phyloP scores from a whole-genome alignment of 1,140 invertebrate genomes.

The Zophobas morio region DNA sequence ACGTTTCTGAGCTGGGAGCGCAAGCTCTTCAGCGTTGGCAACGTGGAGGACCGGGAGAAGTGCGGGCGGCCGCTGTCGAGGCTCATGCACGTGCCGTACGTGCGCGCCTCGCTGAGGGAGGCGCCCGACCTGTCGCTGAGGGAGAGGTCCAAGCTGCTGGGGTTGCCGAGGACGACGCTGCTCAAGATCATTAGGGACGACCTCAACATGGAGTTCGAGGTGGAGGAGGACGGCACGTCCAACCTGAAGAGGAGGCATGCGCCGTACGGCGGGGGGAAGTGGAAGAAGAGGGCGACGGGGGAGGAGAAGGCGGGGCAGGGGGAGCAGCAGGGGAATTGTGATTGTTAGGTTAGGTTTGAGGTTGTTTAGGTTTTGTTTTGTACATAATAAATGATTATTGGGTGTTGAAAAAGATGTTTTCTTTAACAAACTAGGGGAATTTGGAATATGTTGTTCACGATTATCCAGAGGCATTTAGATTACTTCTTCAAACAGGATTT shows the following conservation, averaged over 20 bases:
- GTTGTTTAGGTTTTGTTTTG: not conserved
- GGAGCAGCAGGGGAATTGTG: conserved; percentile 1
- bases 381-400: conserved; percentile 4
- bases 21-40: conserved; percentile 56
- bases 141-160: conserved; percentile 57
- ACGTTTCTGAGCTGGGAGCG: conserved; percentile 59
- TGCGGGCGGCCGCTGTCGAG: conserved; percentile 52
- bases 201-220: conserved; percentile 59
- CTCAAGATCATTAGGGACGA: conserved; percentile 59
- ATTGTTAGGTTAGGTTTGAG: not conserved
- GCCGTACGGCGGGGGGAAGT: conserved; percentile 54
- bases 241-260: conserved; percentile 52
- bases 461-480: no score
- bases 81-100: conserved; percentile 61
- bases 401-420: not conserved
- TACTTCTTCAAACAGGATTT: no score
- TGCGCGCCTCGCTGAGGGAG: conserved; percentile 57
- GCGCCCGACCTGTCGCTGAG: conserved; percentile 55
- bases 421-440: no score
- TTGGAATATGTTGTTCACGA: no score
- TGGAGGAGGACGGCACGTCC: conserved; percentile 45
- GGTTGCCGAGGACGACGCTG: conserved; percentile 55
- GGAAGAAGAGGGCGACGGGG: conserved; percentile 51
- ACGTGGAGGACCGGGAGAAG: conserved; percentile 53
- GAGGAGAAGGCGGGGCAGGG: not conserved